Conservation (phyloP, 2,797 vertebrate genomes). For the Ctenochaetus hawaiiensis region DNA sequence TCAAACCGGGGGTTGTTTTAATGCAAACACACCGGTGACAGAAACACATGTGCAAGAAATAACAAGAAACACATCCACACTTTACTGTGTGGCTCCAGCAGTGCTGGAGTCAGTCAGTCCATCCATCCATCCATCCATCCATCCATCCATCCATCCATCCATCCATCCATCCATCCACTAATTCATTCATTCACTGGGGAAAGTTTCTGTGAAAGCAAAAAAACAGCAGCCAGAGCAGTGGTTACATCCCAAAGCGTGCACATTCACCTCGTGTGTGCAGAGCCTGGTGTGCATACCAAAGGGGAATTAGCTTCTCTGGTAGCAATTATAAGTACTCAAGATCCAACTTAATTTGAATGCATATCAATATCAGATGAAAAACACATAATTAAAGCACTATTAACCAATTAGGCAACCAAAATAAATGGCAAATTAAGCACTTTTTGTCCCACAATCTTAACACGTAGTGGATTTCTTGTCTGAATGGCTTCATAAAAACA, state of each 20-base stretch:
- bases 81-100: slow-evolving; percentile 28
- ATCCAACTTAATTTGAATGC: slow-evolving; percentile 18
- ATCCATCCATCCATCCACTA: no score
- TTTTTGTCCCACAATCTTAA: background rate
- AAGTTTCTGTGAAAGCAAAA: slow-evolving; percentile 43
- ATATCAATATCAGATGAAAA: slow-evolving; percentile 29
- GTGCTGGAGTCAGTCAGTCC: slow-evolving; percentile 52
- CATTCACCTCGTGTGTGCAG: slow-evolving; percentile 52
- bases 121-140: no score
- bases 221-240: slow-evolving; percentile 52
- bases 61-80: slow-evolving; percentile 9
- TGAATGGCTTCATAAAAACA: background rate
- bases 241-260: slow-evolving; percentile 45
- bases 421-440: background rate
- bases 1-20: slow-evolving; percentile 24
- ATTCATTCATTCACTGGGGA: slow-evolving; percentile 43
- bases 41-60: slow-evolving; percentile 25
- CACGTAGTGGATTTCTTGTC: background rate
- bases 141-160: no score
- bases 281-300: slow-evolving; percentile 56
- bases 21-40: slow-evolving; percentile 28
- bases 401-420: background rate
- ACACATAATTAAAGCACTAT: slow-evolving; percentile 16
- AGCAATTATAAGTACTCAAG: slow-evolving; percentile 36
- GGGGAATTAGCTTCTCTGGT: slow-evolving; percentile 43